Evolutionary conservation across 2,888 invertebrate species (phyloP).

Genomic region (Drosophila monieri): DNA sequence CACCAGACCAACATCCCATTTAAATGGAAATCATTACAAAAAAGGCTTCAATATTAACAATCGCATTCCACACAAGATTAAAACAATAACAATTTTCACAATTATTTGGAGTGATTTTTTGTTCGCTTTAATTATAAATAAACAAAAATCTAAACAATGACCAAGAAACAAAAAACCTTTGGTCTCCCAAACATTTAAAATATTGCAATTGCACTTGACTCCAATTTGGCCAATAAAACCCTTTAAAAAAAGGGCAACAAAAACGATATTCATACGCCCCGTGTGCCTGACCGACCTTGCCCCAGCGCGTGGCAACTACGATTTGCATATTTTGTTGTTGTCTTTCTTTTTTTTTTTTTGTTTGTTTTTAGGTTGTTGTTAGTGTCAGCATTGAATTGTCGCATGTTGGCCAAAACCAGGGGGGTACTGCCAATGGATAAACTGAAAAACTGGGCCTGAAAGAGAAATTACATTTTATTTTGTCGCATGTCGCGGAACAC

Average conservation of each 20-base stretch:
- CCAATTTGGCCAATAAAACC: conserved; percentile 54
- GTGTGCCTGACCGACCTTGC: conserved; percentile 33
- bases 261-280: neutral
- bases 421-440: conserved; percentile 27
- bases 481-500: conserved; percentile 4
- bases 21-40: conserved; percentile 14
- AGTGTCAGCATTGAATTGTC: conserved; percentile 56
- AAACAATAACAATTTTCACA: conserved; percentile 17
- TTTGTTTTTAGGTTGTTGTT: conserved; percentile 15
- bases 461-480: conserved; percentile 37
- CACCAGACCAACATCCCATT: conserved; percentile 13
- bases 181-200: conserved; percentile 38
- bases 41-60: conserved; percentile 27
- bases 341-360: conserved; percentile 13
- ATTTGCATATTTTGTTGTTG: conserved; percentile 46
- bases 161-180: conserved; percentile 10
- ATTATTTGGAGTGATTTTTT: conserved; percentile 1
- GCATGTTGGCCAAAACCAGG: conserved; percentile 50
- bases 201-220: conserved; percentile 70
- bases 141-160: conserved; percentile 18
- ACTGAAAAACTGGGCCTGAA: conserved; percentile 35
- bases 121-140: conserved; percentile 18
- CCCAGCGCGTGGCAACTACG: conserved; percentile 35
- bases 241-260: neutral
- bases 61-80: conserved; percentile 22